Evolutionary conservation across 1,140 invertebrate genomes (phyloP).

Genomic region (Papilio xuthus): DNA sequence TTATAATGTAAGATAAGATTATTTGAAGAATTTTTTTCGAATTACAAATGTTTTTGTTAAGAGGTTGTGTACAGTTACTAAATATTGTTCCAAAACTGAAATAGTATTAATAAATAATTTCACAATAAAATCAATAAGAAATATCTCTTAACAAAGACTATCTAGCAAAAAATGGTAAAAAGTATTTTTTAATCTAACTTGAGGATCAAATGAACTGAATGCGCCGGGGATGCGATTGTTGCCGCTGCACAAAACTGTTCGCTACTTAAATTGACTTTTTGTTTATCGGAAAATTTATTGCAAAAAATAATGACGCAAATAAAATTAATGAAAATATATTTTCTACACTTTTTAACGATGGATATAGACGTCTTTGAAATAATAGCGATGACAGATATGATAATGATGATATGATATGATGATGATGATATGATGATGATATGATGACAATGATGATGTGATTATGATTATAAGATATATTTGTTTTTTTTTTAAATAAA

Average conservation of each 20-base stretch:
- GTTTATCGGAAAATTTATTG: neutral
- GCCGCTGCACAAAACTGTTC: neutral
- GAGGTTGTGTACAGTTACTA: too few species aligned
- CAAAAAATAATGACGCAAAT: neutral
- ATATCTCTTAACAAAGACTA: neutral
- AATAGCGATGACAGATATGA: too few species aligned
- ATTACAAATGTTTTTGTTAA: too few species aligned
- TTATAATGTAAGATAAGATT: too few species aligned
- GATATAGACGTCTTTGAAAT: too few species aligned
- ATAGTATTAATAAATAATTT: neutral
- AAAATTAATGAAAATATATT: neutral
- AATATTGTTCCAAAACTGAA: neutral
- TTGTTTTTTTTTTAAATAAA: too few species aligned
- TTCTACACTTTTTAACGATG: too few species aligned
- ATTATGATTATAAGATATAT: too few species aligned
- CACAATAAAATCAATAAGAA: neutral
- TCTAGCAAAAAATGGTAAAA: neutral
- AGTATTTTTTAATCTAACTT: constrained; percentile 13
- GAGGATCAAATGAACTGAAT: constrained; percentile 9
- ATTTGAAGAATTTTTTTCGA: too few species aligned
- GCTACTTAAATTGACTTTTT: neutral
- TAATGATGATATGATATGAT: too few species aligned
- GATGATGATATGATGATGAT: too few species aligned
- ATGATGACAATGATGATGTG: too few species aligned
- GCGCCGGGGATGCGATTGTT: constrained; percentile 4